Base-by-base conservation (phyloP, 2,797 vertebrate genomes). In the Triplophysa yarkandensis region DNA sequence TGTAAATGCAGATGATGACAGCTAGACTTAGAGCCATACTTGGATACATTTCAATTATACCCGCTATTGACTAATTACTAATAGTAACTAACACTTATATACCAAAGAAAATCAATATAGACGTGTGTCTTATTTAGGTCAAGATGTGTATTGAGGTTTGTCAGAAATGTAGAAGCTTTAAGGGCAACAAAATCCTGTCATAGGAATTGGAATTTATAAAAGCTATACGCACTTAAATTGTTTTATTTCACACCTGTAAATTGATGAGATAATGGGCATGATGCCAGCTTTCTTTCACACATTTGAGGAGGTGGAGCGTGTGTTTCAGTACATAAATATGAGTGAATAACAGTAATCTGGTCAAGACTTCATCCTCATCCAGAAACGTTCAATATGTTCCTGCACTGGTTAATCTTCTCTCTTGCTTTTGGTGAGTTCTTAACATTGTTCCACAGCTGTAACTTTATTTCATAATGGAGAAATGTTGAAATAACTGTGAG, bases 311-410 rank as follows among this genome's bases (percentile, higher is more conserved):
- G 61, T 7, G 19, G 48, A 25, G n/a, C 71, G 23, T 23, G 16
- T 11, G 14, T 64, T 9, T 61, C 32, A 41, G 36, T 8, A 13
- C 23, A 63, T 63, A 66, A 48, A 48, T 66, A 46, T 65, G 63
- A 48, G 2, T 41, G 44, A 19, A 19, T 30, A 17, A 46, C 32
- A 6, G 58, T 21, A 27, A 44, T 5, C 30, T 60, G 34, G 23
- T 41, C 13, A 62, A 41, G 13, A 62, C 19, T 17, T 13, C 17
- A 63, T 5, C 14, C 1, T 27, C 3, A 63, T 63, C 6, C 14
- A 25, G 4, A 5, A 43, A 41, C 36, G 25, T 27, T 63, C 7
- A n/a, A 3, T 21, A 63, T 63, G 61, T 27, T 11, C 14, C 36
- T 63, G 13, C 36, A 41, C 36, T 27, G 23, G 23, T 4, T n/a